Evolutionary conservation across 2,113 vertebrate genomes (phyloP).

Genomic region (Dendrocopos noguchii): DNA sequence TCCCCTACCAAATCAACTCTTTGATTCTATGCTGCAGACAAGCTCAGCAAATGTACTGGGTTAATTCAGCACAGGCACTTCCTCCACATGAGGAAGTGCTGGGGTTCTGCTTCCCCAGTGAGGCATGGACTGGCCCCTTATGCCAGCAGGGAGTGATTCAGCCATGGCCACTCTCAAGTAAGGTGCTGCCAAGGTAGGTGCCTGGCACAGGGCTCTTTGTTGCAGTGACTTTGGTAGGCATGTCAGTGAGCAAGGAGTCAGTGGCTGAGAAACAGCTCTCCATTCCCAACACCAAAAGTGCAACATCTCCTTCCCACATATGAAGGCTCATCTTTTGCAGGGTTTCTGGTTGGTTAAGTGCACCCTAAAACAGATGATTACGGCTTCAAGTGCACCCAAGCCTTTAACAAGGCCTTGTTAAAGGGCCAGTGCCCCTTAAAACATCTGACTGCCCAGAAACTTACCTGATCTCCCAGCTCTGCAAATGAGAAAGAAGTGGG

Average conservation of each 20-base stretch:
- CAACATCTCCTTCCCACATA: not conserved
- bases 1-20: too few species aligned
- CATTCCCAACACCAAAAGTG: accelerated
- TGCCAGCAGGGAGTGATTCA: accelerated
- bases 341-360: not conserved
- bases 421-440: not conserved
- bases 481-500: accelerated
- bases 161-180: accelerated
- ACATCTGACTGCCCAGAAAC: not conserved
- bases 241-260: not conserved
- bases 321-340: not conserved
- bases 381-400: not conserved
- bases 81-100: accelerated
- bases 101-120: not conserved
- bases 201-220: accelerated
- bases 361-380: not conserved
- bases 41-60: accelerated
- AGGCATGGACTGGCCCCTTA: accelerated
- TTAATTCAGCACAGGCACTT: accelerated
- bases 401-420: not conserved
- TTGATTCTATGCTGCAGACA: too few species aligned
- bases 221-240: not conserved
- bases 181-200: not conserved
- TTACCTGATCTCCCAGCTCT: not conserved
- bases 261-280: not conserved